A percentile compares a stretch with the other conserved stretches of the same genome.
phyloP scores from a whole-genome alignment of 2,888 invertebrate genomes.

The Cepaea hortensis region DNA sequence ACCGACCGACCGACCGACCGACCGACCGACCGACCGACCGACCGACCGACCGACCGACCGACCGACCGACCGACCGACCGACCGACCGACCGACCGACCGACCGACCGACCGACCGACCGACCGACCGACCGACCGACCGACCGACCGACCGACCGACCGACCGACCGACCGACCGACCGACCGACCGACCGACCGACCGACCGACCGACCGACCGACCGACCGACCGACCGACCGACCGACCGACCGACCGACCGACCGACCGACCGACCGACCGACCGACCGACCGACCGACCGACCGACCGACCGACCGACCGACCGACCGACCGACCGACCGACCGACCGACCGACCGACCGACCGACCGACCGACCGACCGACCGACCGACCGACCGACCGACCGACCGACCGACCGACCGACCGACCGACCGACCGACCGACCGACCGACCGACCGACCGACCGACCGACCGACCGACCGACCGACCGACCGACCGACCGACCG shows the following conservation, averaged over 20 bases:
- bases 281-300: not conserved
- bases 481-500: not conserved
- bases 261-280: not conserved
- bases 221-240: not conserved
- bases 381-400: not conserved
- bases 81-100: not conserved
- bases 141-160: not conserved
- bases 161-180: not conserved
- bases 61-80: not conserved
- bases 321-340: not conserved
- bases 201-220: not conserved
- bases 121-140: not conserved
- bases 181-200: not conserved
- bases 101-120: not conserved
- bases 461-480: not conserved
- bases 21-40: not conserved
- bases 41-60: not conserved
- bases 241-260: not conserved
- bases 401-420: not conserved
- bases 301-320: not conserved
- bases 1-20: not conserved
- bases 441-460: not conserved
- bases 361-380: not conserved
- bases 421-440: not conserved
- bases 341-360: not conserved